Evolutionary conservation across 2,113 vertebrate species (phyloP).

Genomic region (Guaruba guarouba): DNA sequence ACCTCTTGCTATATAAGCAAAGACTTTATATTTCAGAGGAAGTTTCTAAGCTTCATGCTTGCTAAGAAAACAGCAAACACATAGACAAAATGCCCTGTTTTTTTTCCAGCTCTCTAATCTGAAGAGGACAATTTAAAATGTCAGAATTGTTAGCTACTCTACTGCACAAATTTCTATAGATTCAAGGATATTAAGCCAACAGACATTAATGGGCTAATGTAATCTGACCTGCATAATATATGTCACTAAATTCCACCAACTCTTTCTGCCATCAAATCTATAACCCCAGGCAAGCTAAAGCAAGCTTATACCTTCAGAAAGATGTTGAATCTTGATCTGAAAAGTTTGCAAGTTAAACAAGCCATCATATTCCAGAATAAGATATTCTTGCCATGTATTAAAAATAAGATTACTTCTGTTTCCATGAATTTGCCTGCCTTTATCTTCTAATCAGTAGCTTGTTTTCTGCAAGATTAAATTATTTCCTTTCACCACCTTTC

Average conservation of each 20-base stretch:
- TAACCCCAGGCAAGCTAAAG: not conserved
- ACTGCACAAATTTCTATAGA: not conserved
- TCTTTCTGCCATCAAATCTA: not conserved
- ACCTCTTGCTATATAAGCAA: not conserved
- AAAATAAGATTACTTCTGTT: not conserved
- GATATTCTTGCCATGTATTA: not conserved
- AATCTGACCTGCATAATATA: slow-evolving; percentile 27
- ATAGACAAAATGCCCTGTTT: not conserved
- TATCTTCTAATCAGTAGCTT: not conserved
- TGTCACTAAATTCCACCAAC: slow-evolving; percentile 23
- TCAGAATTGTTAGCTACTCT: slow-evolving; percentile 27
- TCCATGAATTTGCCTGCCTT: not conserved
- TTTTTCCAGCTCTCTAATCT: slow-evolving; percentile 23
- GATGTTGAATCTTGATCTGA: not conserved
- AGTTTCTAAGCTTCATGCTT: slow-evolving; percentile 31
- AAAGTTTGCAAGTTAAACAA: not conserved
- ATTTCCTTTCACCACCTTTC: not conserved
- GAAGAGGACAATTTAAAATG: slow-evolving; percentile 43
- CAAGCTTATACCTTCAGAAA: not conserved
- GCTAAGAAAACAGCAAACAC: slow-evolving; percentile 34
- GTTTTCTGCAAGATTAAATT: not conserved
- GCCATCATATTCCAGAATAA: not conserved
- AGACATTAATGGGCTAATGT: slow-evolving; percentile 3
- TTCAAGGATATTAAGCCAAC: slow-evolving; percentile 18
- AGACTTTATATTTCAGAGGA: not conserved